phyloP scores from a whole-genome alignment of 2,113 vertebrate species.

The Lophochroa leadbeateri region DNA sequence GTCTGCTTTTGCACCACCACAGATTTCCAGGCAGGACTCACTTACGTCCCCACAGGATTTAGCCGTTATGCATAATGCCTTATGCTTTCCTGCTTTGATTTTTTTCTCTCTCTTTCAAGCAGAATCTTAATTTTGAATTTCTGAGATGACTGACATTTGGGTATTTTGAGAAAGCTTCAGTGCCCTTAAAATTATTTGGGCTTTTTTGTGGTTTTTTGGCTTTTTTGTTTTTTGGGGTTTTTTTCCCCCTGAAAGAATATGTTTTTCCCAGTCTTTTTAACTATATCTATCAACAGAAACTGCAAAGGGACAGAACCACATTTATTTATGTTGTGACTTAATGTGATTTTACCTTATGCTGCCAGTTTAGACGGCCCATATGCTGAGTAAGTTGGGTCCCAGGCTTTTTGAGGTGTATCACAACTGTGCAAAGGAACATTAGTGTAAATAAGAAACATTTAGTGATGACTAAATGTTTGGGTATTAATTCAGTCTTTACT shows the following conservation, averaged over 20 bases:
- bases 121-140: background rate
- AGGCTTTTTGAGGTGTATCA: background rate
- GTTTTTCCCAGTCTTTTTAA: background rate
- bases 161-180: background rate
- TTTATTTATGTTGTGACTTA: background rate
- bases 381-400: background rate
- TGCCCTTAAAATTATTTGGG: background rate
- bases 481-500: background rate
- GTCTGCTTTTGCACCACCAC: background rate
- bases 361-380: background rate
- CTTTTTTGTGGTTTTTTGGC: too few species aligned
- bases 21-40: background rate
- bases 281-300: background rate
- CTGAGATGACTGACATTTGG: background rate
- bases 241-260: background rate
- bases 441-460: background rate
- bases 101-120: background rate
- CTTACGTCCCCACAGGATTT: background rate
- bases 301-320: background rate
- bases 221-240: background rate
- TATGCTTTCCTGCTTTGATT: background rate
- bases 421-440: background rate
- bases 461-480: background rate
- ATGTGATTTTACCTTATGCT: background rate
- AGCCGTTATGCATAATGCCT: background rate